Percentiles rank a stretch among this genome's conserved stretches.
These are phyloP conservation scores for Ambastaia sidthimunki DNA, from an alignment of 2,797 vertebrate species.

Conservation along the genomic window DNA sequence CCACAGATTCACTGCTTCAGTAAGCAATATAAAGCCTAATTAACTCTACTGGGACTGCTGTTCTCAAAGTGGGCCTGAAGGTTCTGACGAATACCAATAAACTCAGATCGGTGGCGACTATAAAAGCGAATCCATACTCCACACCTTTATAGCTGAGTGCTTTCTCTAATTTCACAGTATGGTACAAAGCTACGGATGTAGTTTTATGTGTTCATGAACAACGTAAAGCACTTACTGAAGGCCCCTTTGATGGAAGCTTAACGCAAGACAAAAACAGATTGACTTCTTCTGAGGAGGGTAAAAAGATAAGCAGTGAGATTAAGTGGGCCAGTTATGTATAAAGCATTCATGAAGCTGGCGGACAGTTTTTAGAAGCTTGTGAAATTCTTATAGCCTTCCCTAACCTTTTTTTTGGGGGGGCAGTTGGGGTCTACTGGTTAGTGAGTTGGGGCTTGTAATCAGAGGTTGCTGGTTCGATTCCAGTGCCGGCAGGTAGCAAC, in stretches of 20 bases:
- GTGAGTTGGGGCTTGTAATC: no score
- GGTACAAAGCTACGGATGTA: background rate
- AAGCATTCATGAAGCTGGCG: background rate
- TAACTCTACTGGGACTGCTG: slow-evolving; percentile 58
- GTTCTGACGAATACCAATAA: slow-evolving; percentile 61
- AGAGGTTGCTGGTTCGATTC: no score
- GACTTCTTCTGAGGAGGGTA: background rate
- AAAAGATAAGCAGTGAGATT: background rate
- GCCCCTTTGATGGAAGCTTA: background rate
- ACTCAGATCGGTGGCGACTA: slow-evolving; percentile 43
- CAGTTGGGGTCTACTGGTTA: no score
- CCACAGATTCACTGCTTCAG: slow-evolving; percentile 54
- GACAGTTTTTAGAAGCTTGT: background rate
- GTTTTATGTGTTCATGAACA: background rate
- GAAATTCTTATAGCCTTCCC: background rate
- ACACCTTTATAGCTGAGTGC: slow-evolving; percentile 23
- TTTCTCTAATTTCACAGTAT: background rate
- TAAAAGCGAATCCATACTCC: slow-evolving; percentile 5
- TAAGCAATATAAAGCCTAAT: slow-evolving; percentile 61
- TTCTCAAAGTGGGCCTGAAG: slow-evolving; percentile 49
- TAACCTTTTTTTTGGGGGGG: background rate
- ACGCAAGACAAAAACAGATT: background rate
- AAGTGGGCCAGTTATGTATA: background rate
- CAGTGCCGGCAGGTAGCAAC: no score
- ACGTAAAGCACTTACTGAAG: background rate